phyloP scores from a whole-genome alignment of 1,140 invertebrate species.

The Cataglyphis hispanica region DNA sequence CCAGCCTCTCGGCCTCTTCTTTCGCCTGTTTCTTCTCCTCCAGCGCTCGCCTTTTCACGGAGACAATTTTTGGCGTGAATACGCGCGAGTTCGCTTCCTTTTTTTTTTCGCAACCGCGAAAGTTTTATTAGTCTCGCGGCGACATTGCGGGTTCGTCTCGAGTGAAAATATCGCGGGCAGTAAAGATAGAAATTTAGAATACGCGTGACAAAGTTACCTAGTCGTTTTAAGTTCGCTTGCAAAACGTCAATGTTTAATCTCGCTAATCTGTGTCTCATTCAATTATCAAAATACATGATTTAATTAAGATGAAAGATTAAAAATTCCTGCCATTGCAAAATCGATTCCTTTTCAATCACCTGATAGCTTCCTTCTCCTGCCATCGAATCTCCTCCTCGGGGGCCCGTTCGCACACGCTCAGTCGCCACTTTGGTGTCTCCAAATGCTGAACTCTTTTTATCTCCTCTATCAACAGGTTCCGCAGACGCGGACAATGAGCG shows the following conservation, averaged over 20 bases:
- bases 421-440: conserved; percentile 60
- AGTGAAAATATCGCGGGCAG: conserved; percentile 3
- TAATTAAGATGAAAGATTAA: conserved; percentile 15
- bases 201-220: not conserved
- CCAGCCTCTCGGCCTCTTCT: conserved; percentile 70
- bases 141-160: not conserved
- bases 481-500: conserved; percentile 92
- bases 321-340: not conserved
- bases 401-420: conserved; percentile 22
- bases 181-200: not conserved
- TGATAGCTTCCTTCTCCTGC: conserved; percentile 72
- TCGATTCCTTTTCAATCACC: conserved; percentile 57
- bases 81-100: not conserved
- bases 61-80: conserved; percentile 20
- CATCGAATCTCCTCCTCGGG: conserved; percentile 67
- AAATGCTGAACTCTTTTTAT: conserved; percentile 86
- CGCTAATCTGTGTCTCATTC: not conserved
- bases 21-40: conserved; percentile 63
- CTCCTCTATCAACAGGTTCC: conserved; percentile 90
- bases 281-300: not conserved
- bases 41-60: conserved; percentile 66
- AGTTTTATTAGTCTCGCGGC: not conserved
- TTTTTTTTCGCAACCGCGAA: not conserved
- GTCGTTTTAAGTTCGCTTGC: not conserved
- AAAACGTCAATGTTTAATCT: not conserved